A percentile compares a stretch with the other conserved stretches of the same genome.
phyloP scores from a whole-genome alignment of 2,888 invertebrate species.

The Pantelozetes paolii region DNA sequence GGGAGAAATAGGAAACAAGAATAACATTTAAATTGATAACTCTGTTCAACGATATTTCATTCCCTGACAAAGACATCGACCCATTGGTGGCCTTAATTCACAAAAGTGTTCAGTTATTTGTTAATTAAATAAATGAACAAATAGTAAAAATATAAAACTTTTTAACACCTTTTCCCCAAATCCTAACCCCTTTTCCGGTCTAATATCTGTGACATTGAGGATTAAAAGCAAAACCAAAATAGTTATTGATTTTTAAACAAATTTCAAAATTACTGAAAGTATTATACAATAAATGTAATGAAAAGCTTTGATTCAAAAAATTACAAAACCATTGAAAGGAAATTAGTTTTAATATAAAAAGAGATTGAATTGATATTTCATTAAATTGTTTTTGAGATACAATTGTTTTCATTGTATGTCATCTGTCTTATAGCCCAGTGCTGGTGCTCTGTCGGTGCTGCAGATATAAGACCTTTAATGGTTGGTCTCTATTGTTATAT shows the following conservation, averaged over 20 bases:
- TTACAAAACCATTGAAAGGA: conserved; percentile 6
- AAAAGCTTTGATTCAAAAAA: background rate
- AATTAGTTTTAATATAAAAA: conserved; percentile 13
- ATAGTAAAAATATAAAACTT: background rate
- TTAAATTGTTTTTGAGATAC: conserved; percentile 28
- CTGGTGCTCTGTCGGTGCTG: background rate
- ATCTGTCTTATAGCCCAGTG: background rate
- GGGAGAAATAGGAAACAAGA: background rate
- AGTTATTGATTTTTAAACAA: background rate
- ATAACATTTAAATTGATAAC: conserved; percentile 33
- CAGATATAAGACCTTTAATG: background rate
- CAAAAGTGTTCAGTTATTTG: background rate
- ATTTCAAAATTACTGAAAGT: conserved; percentile 22
- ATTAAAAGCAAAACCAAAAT: background rate
- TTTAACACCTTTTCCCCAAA: background rate
- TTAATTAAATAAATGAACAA: conserved; percentile 20
- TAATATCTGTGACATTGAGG: background rate
- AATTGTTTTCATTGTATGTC: background rate
- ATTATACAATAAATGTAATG: no score
- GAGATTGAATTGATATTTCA: conserved; percentile 25
- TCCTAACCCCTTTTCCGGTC: background rate
- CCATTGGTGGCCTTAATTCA: background rate
- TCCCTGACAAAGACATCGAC: conserved; percentile 13
- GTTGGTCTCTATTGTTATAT: conserved; percentile 9
- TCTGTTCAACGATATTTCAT: conserved; percentile 25